These are phyloP conservation scores for Metallyticus violacea DNA, from an alignment of 2,888 invertebrate species.

Conservation along the genomic window DNA sequence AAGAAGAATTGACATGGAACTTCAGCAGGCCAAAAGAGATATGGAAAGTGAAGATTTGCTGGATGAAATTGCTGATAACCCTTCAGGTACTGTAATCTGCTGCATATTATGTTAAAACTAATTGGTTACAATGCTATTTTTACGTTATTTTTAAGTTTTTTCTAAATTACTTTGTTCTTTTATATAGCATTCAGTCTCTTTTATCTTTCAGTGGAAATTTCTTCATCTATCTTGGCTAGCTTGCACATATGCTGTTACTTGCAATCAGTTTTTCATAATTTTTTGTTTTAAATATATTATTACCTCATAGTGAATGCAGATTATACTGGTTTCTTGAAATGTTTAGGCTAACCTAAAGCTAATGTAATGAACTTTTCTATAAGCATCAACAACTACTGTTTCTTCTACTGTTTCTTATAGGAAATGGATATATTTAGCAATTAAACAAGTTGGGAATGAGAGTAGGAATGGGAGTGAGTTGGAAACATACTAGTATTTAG, in stretches of 20 bases:
- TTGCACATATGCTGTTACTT: neutral
- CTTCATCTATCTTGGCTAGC: neutral
- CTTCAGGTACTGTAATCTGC: conserved; percentile 20
- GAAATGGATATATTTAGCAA: too few relatives aligned
- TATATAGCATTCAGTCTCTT: neutral
- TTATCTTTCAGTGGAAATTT: neutral
- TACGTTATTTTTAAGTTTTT: neutral
- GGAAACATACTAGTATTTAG: too few relatives aligned
- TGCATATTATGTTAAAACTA: too few relatives aligned
- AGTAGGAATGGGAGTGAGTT: too few relatives aligned
- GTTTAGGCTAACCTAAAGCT: too few relatives aligned
- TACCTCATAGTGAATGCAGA: too few relatives aligned
- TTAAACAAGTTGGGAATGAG: too few relatives aligned
- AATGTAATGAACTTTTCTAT: too few relatives aligned
- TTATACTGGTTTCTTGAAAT: too few relatives aligned
- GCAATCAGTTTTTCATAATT: neutral
- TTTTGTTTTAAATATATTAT: neutral
- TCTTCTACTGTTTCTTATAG: too few relatives aligned
- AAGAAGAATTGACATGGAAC: conserved; percentile 50
- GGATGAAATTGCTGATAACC: conserved; percentile 49
- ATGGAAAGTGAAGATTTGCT: conserved; percentile 53
- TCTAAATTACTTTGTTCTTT: neutral
- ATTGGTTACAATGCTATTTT: neutral
- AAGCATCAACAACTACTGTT: too few relatives aligned
- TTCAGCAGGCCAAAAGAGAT: conserved; percentile 52